Evolutionary conservation across 2,113 vertebrate species (phyloP).

Genomic region (Notiomystis cincta): DNA sequence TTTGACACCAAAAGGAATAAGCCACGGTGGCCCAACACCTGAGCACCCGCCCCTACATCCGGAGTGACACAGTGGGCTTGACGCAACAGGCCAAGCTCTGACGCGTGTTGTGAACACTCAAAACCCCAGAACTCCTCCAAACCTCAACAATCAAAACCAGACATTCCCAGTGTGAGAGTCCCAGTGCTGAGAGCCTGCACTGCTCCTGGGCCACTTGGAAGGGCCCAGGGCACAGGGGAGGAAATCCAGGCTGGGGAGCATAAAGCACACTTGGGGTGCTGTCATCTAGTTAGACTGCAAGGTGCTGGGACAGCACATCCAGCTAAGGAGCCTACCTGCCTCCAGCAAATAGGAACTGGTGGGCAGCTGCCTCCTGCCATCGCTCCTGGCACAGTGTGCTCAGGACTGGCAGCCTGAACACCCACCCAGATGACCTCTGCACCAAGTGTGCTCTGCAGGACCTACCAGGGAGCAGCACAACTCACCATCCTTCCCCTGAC

Average conservation of each 20-base stretch:
- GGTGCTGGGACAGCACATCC: background rate
- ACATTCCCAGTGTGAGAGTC: background rate
- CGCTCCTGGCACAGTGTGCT: rapidly evolving
- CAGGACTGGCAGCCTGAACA: background rate
- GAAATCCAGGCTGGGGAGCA: background rate
- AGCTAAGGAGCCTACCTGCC: background rate
- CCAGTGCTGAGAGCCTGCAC: background rate
- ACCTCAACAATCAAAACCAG: background rate
- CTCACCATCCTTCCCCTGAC: background rate
- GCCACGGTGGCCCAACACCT: background rate
- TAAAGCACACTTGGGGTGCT: rapidly evolving
- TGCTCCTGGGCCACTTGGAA: background rate
- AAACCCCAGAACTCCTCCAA: background rate
- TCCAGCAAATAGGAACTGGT: background rate
- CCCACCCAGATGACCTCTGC: rapidly evolving
- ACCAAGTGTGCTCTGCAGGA: background rate
- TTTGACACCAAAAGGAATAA: conserved; percentile 16
- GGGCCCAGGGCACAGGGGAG: background rate
- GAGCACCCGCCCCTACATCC: background rate
- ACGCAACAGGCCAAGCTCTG: background rate
- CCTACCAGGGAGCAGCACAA: background rate
- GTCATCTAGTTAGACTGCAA: background rate
- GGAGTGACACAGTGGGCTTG: background rate
- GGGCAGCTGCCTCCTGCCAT: background rate
- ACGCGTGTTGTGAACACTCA: background rate